phyloP scores from a whole-genome alignment of 2,888 invertebrate genomes.

The Schizotus pectinicornis region DNA sequence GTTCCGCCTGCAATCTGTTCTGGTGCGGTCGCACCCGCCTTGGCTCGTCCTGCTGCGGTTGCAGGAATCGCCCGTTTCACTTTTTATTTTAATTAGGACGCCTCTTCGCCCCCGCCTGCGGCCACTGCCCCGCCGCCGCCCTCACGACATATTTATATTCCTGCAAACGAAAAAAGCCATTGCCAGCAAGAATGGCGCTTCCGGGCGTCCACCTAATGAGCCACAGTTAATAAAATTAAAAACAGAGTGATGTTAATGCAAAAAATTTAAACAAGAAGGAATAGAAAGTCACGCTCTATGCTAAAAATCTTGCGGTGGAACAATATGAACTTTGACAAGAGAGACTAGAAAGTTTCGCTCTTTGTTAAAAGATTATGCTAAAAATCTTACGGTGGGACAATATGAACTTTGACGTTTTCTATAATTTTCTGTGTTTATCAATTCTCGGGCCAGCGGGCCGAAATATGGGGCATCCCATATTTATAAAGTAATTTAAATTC shows the following conservation, averaged over 20 bases:
- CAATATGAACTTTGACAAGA: too few relatives aligned
- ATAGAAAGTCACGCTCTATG: too few relatives aligned
- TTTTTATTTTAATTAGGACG: slow-evolving; percentile 29
- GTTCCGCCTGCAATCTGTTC: slow-evolving; percentile 31
- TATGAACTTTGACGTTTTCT: background rate
- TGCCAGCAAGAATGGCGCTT: too few relatives aligned
- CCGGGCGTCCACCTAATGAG: too few relatives aligned
- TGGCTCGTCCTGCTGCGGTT: slow-evolving; percentile 21
- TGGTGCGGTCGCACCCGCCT: slow-evolving; percentile 25
- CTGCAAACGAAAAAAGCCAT: too few relatives aligned
- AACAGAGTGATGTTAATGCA: too few relatives aligned
- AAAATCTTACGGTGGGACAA: background rate
- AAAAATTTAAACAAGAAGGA: too few relatives aligned
- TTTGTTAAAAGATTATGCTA: too few relatives aligned
- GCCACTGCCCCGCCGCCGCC: slow-evolving; percentile 13
- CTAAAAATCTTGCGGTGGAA: background rate
- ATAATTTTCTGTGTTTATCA: background rate
- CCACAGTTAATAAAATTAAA: too few relatives aligned
- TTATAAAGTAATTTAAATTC: slow-evolving; percentile 52
- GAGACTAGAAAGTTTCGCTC: too few relatives aligned
- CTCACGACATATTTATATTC: too few relatives aligned
- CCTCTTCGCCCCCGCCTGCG: slow-evolving; percentile 23
- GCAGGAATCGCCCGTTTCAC: slow-evolving; percentile 16
- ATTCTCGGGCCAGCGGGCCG: too few relatives aligned
- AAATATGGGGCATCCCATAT: slow-evolving; percentile 41